A percentile compares a stretch with the other conserved stretches of the same genome.
phyloP scores from a whole-genome alignment of 2,113 vertebrate genomes.

The Micronisus gabar region DNA sequence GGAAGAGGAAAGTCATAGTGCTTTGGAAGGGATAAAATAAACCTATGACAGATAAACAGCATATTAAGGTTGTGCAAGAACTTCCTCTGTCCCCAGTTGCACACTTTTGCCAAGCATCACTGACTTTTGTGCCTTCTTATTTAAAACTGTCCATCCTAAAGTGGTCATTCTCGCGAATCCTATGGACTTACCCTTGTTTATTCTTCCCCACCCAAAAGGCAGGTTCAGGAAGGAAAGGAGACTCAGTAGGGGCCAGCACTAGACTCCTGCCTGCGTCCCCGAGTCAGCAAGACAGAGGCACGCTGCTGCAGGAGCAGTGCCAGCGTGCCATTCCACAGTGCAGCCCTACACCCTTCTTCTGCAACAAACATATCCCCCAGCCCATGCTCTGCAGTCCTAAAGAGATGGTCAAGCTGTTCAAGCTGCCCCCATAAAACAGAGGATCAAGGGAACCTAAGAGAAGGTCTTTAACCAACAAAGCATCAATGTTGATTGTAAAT shows the following conservation, averaged over 20 bases:
- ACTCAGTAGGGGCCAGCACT: accelerated
- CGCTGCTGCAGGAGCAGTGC: accelerated
- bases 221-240: neutral
- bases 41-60: neutral
- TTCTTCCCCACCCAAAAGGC: neutral
- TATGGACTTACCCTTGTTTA: neutral
- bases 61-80: neutral
- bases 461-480: neutral
- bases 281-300: neutral
- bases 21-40: neutral
- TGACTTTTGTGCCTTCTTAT: neutral
- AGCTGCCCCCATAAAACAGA: neutral
- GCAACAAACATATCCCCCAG: neutral
- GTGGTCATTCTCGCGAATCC: accelerated
- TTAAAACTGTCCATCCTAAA: neutral
- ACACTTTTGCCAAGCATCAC: neutral
- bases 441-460: neutral
- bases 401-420: neutral
- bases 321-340: accelerated
- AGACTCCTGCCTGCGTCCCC: neutral
- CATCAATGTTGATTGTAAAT: neutral
- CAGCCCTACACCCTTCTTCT: neutral
- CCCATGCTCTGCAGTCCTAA: neutral
- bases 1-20: neutral
- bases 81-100: neutral